Evolutionary conservation across 2,797 vertebrate genomes (phyloP).

Genomic region (Urosaurus nigricauda): DNA sequence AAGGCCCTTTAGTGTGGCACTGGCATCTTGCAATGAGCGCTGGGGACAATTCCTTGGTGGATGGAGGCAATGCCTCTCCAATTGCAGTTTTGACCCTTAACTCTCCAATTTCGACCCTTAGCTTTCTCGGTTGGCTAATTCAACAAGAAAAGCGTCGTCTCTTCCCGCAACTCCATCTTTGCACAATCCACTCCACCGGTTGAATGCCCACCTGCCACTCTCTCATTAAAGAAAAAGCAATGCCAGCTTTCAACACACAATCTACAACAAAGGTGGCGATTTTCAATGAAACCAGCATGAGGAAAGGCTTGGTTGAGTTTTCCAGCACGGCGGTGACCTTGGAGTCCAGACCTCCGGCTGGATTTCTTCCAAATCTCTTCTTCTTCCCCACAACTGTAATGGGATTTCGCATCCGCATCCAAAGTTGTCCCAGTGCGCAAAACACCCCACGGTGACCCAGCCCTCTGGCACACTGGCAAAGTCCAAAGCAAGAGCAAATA

Average conservation of each 20-base stretch:
- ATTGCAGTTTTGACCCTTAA: no score
- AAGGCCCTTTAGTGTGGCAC: no score
- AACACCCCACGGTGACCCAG: not conserved
- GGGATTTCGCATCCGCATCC: not conserved
- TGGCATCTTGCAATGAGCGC: no score
- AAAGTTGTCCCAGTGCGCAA: not conserved
- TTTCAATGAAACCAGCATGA: no score
- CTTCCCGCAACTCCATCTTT: not conserved
- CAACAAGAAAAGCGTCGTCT: not conserved
- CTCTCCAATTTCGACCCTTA: no score
- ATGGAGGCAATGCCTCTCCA: no score
- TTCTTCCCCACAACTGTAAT: no score
- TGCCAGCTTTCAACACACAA: not conserved
- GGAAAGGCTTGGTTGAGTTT: not conserved
- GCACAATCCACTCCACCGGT: not conserved
- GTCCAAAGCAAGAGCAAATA: slow-evolving; percentile 19
- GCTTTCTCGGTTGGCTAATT: not conserved
- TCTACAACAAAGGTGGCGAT: not conserved
- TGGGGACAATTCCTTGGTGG: no score
- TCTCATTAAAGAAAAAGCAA: no score
- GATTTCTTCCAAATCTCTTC: not conserved
- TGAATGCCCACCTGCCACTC: not conserved
- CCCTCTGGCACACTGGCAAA: slow-evolving; percentile 1
- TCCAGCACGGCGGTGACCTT: no score
- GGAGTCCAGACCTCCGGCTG: no score